phyloP scores from a whole-genome alignment of 2,113 vertebrate species.

The Cheirogaleus medius region DNA sequence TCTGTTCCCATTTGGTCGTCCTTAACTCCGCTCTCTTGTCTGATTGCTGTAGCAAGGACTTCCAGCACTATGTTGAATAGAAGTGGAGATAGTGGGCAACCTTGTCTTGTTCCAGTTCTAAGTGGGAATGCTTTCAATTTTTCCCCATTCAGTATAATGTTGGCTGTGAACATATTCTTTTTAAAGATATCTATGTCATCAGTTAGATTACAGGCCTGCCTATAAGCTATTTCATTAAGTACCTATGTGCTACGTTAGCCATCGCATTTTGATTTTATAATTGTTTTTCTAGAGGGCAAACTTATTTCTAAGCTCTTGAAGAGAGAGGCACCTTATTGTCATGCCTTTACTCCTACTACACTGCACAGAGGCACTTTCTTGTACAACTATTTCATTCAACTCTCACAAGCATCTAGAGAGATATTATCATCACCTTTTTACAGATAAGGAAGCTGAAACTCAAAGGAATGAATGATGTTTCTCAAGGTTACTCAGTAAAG shows the following conservation, averaged over 20 bases:
- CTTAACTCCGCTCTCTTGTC: too few species aligned
- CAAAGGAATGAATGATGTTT: background rate
- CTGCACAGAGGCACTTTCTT: background rate
- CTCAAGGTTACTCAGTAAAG: background rate
- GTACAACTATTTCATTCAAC: background rate
- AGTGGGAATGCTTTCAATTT: too few species aligned
- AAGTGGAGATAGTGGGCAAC: too few species aligned
- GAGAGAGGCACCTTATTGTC: background rate
- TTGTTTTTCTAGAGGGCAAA: background rate
- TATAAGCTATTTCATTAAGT: background rate
- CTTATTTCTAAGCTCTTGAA: background rate
- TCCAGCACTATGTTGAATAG: too few species aligned
- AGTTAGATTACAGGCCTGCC: background rate
- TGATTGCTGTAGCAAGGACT: too few species aligned
- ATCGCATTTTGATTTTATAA: background rate
- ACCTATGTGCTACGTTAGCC: background rate
- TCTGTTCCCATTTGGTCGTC: too few species aligned
- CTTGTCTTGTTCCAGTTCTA: too few species aligned
- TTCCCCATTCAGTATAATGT: too few species aligned
- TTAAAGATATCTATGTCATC: background rate
- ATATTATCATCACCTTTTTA: background rate
- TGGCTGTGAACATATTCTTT: background rate
- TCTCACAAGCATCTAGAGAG: background rate
- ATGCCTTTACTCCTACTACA: background rate
- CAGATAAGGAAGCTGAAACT: background rate